phyloP scores from a whole-genome alignment of 2,113 vertebrate genomes.

The Gallinago media region DNA sequence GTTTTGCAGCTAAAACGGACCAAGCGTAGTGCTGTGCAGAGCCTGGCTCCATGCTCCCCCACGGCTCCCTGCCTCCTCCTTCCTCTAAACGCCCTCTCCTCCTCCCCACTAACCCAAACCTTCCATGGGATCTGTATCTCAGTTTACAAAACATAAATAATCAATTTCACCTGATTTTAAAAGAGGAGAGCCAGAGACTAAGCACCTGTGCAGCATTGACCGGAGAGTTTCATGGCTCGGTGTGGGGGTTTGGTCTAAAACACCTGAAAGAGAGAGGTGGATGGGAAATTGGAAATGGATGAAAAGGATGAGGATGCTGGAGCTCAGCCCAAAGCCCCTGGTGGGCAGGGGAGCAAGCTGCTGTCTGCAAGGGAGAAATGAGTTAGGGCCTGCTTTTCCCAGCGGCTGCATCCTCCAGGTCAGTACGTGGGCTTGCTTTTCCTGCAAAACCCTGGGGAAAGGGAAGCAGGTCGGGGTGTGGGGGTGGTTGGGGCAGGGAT shows the following conservation, averaged over 20 bases:
- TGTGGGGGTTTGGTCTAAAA: not conserved
- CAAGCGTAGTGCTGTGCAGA: not conserved
- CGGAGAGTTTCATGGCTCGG: not conserved
- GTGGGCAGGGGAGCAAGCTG: not conserved
- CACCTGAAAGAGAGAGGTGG: not conserved
- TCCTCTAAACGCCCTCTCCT: not conserved
- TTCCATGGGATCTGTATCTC: not conserved
- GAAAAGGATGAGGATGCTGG: fast-evolving
- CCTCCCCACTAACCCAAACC: not conserved
- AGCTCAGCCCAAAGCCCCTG: not conserved
- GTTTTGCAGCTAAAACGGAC: not conserved
- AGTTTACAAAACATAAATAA: not conserved
- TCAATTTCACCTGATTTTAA: not conserved
- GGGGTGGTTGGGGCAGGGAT: fast-evolving
- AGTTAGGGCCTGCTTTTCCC: not conserved
- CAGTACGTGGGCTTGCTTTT: not conserved
- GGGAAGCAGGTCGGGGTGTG: not conserved
- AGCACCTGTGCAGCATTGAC: not conserved
- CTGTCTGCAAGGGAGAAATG: not conserved
- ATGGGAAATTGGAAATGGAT: not conserved
- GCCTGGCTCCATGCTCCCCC: fast-evolving
- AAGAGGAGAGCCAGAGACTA: not conserved
- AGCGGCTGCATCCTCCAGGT: not conserved
- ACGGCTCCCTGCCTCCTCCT: fast-evolving
- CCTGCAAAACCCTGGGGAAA: not conserved